Evolutionary conservation across 92 coral and sea anemone species (phyloP).

Genomic region (Bergia puertoricense): DNA sequence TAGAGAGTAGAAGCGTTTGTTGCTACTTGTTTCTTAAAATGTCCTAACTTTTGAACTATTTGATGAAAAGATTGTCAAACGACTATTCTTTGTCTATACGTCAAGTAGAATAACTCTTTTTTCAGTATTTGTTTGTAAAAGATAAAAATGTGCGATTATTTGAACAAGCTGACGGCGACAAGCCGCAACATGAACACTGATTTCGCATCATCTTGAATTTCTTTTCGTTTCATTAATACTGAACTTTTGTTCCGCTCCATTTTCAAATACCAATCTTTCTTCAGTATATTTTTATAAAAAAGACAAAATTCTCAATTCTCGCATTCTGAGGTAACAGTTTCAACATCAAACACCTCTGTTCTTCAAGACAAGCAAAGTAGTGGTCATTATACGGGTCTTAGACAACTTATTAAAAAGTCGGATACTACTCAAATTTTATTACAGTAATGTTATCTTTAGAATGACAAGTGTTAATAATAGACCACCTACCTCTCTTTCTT

Average conservation of each 20-base stretch:
- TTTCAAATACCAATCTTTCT: background rate
- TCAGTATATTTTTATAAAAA: background rate
- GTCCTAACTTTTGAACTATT: background rate
- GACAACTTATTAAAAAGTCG: background rate
- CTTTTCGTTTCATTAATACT: too few species aligned
- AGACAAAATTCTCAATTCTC: background rate
- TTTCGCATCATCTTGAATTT: too few species aligned
- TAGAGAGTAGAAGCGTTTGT: too few species aligned
- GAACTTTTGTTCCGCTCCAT: too few species aligned
- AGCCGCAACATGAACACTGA: too few species aligned
- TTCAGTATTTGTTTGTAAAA: background rate
- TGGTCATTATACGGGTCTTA: background rate
- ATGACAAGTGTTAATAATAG: background rate
- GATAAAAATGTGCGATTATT: too few species aligned
- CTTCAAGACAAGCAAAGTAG: background rate
- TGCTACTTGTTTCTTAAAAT: background rate
- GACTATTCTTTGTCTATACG: background rate
- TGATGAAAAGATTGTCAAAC: too few species aligned
- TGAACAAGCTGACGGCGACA: too few species aligned
- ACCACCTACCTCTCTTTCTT: constrained; percentile 43
- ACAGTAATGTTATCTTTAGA: background rate
- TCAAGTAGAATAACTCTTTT: background rate
- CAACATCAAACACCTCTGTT: background rate
- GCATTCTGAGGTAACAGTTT: too few species aligned
- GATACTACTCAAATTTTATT: background rate